Percentiles rank a stretch among this genome's conserved stretches.
phyloP scores from a whole-genome alignment of 2,113 vertebrate species.

The Epinephelus lanceolatus region DNA sequence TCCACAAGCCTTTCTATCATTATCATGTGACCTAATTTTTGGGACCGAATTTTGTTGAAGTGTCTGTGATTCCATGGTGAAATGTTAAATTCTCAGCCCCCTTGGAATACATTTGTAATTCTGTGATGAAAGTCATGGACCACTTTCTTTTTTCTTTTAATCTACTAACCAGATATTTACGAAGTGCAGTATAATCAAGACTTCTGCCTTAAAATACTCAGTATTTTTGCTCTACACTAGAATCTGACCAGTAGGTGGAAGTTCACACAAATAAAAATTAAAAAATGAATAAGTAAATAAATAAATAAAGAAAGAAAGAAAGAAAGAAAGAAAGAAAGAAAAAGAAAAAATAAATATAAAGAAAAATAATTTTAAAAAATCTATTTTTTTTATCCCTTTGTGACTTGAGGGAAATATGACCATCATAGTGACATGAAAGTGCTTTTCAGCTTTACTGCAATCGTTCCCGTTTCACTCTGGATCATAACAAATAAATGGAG shows the following conservation, averaged over 20 bases:
- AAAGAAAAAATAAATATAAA: not conserved
- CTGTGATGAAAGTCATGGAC: not conserved
- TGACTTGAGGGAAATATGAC: constrained; percentile 82
- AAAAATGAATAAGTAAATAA: not conserved
- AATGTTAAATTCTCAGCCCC: constrained; percentile 26
- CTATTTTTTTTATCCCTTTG: constrained; percentile 42
- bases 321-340: too few relatives aligned
- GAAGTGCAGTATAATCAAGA: not conserved
- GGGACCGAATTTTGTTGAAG: constrained; percentile 54
- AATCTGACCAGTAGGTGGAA: constrained; percentile 15
- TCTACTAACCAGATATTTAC: constrained; percentile 9
- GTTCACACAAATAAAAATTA: not conserved
- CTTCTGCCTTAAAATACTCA: constrained; percentile 1
- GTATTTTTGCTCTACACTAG: not conserved
- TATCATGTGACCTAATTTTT: constrained; percentile 80
- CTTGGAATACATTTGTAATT: not conserved
- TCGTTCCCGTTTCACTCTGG: constrained; percentile 37
- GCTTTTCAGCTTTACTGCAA: constrained; percentile 56
- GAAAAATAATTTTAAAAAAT: not conserved
- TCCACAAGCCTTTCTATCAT: constrained; percentile 49
- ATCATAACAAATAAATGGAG: constrained; percentile 46
- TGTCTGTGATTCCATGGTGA: constrained; percentile 64
- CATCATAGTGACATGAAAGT: constrained; percentile 73
- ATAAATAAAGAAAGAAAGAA: too few relatives aligned
- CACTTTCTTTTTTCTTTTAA: not conserved